Conservation (phyloP, 2,797 vertebrate species). For the Alexandromys oeconomus region DNA sequence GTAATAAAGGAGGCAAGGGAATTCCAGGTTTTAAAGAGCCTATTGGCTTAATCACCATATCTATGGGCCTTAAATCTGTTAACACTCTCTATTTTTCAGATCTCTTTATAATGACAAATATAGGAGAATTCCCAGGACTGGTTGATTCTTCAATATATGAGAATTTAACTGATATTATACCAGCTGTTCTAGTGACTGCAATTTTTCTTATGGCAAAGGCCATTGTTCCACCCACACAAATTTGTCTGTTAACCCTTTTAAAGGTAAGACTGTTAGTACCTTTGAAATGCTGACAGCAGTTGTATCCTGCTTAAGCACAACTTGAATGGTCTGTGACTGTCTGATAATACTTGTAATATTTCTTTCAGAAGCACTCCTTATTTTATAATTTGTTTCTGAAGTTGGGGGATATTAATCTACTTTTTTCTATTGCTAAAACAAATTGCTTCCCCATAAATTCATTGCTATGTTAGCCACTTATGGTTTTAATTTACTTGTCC, state of each 20-base stretch:
- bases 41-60: background rate
- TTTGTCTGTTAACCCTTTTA: background rate
- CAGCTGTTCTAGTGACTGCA: background rate
- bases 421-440: background rate
- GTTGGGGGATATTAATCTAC: background rate
- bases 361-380: background rate
- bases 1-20: background rate
- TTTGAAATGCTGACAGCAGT: background rate
- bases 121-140: background rate
- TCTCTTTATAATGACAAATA: background rate
- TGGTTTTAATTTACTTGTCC: background rate
- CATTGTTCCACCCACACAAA: background rate
- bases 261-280: background rate
- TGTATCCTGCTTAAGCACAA: background rate
- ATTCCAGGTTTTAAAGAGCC: background rate
- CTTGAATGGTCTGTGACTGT: background rate
- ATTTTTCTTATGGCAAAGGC: no score
- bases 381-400: background rate
- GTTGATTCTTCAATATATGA: background rate
- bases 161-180: background rate
- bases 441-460: background rate
- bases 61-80: background rate
- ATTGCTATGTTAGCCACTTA: background rate
- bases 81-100: background rate
- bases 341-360: background rate